These are phyloP conservation scores for Luehdorfia chinensis DNA, from an alignment of 1,140 invertebrate species.

Conservation along the genomic window DNA sequence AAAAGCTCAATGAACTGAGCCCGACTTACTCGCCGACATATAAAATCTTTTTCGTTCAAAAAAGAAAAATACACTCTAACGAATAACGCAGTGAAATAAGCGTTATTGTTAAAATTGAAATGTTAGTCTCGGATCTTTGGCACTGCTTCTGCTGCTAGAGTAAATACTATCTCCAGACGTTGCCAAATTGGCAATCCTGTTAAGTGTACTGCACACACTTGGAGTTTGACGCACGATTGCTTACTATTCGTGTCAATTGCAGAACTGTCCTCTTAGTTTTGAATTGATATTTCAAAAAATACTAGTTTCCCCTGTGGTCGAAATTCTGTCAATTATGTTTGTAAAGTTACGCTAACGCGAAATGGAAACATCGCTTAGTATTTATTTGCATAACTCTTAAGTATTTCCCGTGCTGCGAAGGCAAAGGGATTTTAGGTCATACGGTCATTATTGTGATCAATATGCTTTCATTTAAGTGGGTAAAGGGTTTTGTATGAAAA, in stretches of 20 bases:
- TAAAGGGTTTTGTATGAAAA: too few relatives aligned
- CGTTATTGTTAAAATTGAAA: constrained; percentile 14
- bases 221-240: constrained; percentile 22
- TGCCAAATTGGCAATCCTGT: constrained; percentile 65
- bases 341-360: too few relatives aligned
- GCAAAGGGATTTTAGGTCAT: too few relatives aligned
- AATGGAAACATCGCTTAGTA: too few relatives aligned
- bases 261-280: constrained; percentile 12
- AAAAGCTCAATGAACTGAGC: too few relatives aligned
- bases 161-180: constrained; percentile 44
- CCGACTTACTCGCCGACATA: too few relatives aligned
- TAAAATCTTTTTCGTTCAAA: background rate
- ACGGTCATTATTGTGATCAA: too few relatives aligned
- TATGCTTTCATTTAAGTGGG: too few relatives aligned
- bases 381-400: too few relatives aligned
- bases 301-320: background rate
- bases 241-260: constrained; percentile 38
- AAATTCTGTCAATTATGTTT: too few relatives aligned
- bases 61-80: background rate
- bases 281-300: background rate
- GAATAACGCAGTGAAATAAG: constrained; percentile 5
- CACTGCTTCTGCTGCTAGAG: constrained; percentile 27
- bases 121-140: constrained; percentile 23
- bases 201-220: constrained; percentile 54
- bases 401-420: too few relatives aligned